A percentile compares a stretch with the other conserved stretches of the same genome.
These are phyloP conservation scores for Semotilus atromaculatus DNA, from an alignment of 2,797 vertebrate species.

Conservation along the genomic window DNA sequence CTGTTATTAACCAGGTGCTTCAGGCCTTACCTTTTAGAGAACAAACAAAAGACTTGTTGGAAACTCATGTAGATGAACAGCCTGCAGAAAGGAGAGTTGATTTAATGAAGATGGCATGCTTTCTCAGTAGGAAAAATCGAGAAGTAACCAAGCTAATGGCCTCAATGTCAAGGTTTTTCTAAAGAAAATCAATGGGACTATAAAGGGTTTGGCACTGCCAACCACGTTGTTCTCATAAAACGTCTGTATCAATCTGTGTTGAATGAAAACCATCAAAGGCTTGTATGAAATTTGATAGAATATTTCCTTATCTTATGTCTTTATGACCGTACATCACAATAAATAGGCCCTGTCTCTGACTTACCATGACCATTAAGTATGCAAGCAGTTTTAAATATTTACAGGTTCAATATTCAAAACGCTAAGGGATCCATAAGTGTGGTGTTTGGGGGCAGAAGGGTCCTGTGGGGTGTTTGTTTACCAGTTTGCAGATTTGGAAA, in stretches of 20 bases:
- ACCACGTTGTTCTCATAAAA: not conserved
- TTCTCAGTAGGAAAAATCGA: not conserved
- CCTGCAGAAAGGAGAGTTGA: not conserved
- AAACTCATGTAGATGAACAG: constrained; percentile 50
- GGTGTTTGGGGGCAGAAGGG: not conserved
- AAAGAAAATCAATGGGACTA: not conserved
- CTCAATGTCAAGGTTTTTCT: not conserved
- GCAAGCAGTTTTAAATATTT: constrained; percentile 13
- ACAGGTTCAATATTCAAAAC: constrained; percentile 10
- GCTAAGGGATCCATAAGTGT: not conserved
- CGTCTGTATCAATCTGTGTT: not conserved
- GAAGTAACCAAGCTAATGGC: not conserved
- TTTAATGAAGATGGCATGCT: not conserved
- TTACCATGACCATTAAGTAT: not conserved
- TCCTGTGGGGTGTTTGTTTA: not conserved
- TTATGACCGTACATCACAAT: not conserved
- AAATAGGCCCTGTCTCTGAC: not conserved
- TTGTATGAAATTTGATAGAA: not conserved
- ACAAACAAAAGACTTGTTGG: constrained; percentile 66
- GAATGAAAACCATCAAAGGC: not conserved
- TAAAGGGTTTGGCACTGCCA: not conserved
- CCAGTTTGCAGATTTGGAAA: not conserved
- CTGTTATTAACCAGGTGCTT: constrained; percentile 62
- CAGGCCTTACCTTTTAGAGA: constrained; percentile 25
- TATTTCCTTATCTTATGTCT: constrained; percentile 12